A percentile compares a stretch with the other conserved stretches of the same genome.
Evolutionary conservation across 1,140 invertebrate species (phyloP).

Genomic region (Drosophila guanche): DNA sequence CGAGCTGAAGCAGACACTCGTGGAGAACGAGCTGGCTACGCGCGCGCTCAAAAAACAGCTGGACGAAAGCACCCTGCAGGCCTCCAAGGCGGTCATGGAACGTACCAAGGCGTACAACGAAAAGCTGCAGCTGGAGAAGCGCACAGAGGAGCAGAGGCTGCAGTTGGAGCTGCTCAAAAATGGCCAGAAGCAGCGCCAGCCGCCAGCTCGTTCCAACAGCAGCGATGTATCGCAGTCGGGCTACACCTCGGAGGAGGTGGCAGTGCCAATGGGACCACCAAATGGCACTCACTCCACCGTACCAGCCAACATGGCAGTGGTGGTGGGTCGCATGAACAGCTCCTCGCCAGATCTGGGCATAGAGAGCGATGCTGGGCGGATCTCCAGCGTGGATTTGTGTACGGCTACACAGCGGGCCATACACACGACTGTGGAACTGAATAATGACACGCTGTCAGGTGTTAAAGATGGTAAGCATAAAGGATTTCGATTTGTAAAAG

Average conservation of each 20-base stretch:
- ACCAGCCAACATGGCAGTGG: slow-evolving; percentile 35
- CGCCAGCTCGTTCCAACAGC: slow-evolving; percentile 32
- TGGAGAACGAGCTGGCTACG: slow-evolving; percentile 69
- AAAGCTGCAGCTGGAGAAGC: slow-evolving; percentile 83
- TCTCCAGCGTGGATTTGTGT: slow-evolving; percentile 85
- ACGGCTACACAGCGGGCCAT: slow-evolving; percentile 55
- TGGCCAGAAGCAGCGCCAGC: slow-evolving; percentile 39
- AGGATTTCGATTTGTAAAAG: too few relatives aligned
- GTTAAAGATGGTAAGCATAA: slow-evolving; percentile 47
- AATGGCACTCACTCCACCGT: background rate
- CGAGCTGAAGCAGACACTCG: slow-evolving; percentile 72
- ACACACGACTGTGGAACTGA: slow-evolving; percentile 73
- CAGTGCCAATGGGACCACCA: slow-evolving; percentile 27
- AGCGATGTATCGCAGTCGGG: slow-evolving; percentile 75
- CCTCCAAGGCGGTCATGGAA: slow-evolving; percentile 86
- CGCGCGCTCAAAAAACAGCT: slow-evolving; percentile 73
- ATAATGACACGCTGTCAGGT: slow-evolving; percentile 4
- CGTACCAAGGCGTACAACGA: slow-evolving; percentile 87
- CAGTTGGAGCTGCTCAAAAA: slow-evolving; percentile 47
- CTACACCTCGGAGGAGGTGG: slow-evolving; percentile 81
- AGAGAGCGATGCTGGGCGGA: slow-evolving; percentile 87
- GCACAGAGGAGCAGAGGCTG: slow-evolving; percentile 81
- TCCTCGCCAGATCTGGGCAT: slow-evolving; percentile 89
- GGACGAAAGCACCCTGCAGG: slow-evolving; percentile 82
- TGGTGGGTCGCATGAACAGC: slow-evolving; percentile 83